Evolutionary conservation across 2,888 invertebrate species (phyloP).

Genomic region (Melangyna quadrimaculata): DNA sequence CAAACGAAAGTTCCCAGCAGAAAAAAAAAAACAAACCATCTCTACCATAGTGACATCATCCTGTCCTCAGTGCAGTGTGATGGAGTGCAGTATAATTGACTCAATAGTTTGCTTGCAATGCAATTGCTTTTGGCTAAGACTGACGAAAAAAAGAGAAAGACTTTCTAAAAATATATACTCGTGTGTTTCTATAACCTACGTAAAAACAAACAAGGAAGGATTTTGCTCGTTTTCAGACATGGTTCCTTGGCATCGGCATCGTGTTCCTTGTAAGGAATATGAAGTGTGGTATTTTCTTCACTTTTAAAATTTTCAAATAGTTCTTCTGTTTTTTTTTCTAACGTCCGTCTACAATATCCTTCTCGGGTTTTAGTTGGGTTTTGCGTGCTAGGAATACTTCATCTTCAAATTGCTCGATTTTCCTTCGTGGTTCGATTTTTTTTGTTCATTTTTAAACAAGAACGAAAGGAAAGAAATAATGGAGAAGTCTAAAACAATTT

Average conservation of each 20-base stretch:
- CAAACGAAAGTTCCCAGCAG: not conserved
- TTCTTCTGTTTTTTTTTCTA: not conserved
- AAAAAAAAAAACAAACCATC: not conserved
- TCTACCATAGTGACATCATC: constrained; percentile 27
- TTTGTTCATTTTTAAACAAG: not conserved
- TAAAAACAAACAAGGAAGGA: not conserved
- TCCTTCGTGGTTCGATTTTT: not conserved
- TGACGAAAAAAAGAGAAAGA: not conserved
- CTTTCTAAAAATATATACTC: not conserved
- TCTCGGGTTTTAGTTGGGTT: constrained; percentile 24
- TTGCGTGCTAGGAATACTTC: constrained; percentile 60
- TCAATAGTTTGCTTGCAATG: constrained; percentile 9
- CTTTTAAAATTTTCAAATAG: constrained; percentile 20
- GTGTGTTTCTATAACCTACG: not conserved
- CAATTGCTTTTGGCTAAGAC: not conserved
- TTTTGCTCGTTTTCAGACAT: not conserved
- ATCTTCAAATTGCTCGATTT: constrained; percentile 40
- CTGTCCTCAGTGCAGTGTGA: no score
- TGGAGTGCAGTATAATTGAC: constrained; percentile 36
- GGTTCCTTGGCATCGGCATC: not conserved
- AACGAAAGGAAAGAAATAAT: constrained; percentile 18
- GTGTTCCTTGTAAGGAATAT: constrained; percentile 10
- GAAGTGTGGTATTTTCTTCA: constrained; percentile 43
- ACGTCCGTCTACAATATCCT: constrained; percentile 26
- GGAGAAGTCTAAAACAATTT: constrained; percentile 10